Evolutionary conservation across 2,888 invertebrate species (phyloP).

Genomic region (Morinoia aosen): DNA sequence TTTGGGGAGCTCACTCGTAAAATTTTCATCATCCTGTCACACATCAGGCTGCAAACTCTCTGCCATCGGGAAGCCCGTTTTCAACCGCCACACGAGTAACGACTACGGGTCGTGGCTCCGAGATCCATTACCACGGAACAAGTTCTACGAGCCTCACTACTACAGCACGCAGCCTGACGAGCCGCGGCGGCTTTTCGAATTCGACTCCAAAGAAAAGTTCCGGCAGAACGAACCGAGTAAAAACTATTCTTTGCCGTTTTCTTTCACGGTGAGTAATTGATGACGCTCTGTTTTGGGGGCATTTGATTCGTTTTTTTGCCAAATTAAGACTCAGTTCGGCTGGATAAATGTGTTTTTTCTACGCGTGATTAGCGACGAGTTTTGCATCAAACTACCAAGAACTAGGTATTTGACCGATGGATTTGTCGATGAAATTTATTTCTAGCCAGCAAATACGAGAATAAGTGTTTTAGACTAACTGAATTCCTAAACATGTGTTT

Average conservation of each 20-base stretch:
- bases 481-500: background rate
- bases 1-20: background rate
- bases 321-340: background rate
- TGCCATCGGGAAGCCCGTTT: slow-evolving; percentile 94
- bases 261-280: slow-evolving; percentile 73
- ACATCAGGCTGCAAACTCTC: slow-evolving; percentile 86
- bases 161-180: slow-evolving; percentile 88
- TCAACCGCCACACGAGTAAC: slow-evolving; percentile 84
- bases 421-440: background rate
- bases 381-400: background rate
- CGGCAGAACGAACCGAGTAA: slow-evolving; percentile 75
- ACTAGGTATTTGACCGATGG: background rate
- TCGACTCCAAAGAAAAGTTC: slow-evolving; percentile 81
- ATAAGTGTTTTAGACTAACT: background rate
- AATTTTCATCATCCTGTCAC: background rate
- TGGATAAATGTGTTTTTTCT: background rate
- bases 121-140: slow-evolving; percentile 78
- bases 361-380: background rate
- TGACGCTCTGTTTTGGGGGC: background rate
- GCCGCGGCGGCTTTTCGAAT: slow-evolving; percentile 83
- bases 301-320: background rate
- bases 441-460: background rate
- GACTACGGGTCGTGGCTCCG: slow-evolving; percentile 88
- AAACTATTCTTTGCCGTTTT: slow-evolving; percentile 72
- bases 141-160: slow-evolving; percentile 78